phyloP scores from a whole-genome alignment of 2,113 vertebrate genomes.

The Urocynchramus pylzowi region DNA sequence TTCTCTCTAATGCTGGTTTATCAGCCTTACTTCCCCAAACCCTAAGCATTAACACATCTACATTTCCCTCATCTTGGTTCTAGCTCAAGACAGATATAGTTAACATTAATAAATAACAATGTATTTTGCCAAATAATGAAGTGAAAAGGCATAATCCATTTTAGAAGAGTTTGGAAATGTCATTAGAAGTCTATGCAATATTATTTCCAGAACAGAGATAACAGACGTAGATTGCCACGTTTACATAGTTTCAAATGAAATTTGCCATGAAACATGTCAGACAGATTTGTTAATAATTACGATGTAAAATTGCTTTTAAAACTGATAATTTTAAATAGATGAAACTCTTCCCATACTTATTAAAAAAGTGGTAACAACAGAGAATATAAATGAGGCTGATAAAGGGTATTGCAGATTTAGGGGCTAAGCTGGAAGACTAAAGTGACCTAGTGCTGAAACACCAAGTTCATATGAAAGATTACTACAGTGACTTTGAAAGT shows the following conservation, averaged over 20 bases:
- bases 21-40: not conserved
- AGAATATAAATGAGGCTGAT: not conserved
- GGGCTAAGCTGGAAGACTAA: not conserved
- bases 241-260: not conserved
- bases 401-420: not conserved
- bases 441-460: not conserved
- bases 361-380: not conserved
- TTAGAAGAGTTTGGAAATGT: not conserved
- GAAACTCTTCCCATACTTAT: not conserved
- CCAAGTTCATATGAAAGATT: not conserved
- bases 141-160: not conserved
- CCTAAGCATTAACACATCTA: not conserved
- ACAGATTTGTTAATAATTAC: not conserved
- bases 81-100: not conserved
- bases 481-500: not conserved
- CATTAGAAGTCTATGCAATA: not conserved
- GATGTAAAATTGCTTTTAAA: not conserved
- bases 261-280: not conserved
- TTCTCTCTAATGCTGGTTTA: not conserved
- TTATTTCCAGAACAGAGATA: not conserved
- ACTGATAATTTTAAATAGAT: not conserved
- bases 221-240: not conserved
- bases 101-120: not conserved
- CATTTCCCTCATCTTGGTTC: not conserved
- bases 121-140: not conserved